Conservation (phyloP, 1,140 invertebrate species). For the Pachyrhynchus sulphureomaculatus region DNA sequence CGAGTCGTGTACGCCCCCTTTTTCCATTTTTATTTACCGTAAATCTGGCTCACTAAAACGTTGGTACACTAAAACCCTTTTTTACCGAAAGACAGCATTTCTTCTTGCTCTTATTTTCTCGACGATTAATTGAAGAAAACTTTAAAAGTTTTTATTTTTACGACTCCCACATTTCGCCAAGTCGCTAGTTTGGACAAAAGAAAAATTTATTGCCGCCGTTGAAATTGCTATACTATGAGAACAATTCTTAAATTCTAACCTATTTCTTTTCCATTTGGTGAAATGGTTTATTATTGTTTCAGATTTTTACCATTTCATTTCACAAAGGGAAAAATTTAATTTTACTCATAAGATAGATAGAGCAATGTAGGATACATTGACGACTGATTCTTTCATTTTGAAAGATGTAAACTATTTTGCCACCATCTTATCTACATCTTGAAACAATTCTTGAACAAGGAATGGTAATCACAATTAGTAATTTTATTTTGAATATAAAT, state of each 20-base stretch:
- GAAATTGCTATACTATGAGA: not conserved
- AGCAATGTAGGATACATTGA: too few species aligned
- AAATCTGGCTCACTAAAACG: not conserved
- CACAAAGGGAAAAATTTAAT: too few species aligned
- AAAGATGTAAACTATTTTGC: too few species aligned
- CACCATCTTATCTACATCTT: too few species aligned
- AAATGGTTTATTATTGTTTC: not conserved
- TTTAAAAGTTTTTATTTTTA: slow-evolving; percentile 17
- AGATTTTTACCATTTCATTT: not conserved
- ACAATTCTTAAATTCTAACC: too few species aligned
- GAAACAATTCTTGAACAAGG: too few species aligned
- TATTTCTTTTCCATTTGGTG: not conserved
- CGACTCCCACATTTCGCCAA: slow-evolving; percentile 3
- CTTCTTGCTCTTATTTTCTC: not conserved
- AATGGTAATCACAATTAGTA: too few species aligned
- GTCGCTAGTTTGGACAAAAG: slow-evolving; percentile 7
- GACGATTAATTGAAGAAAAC: slow-evolving; percentile 6
- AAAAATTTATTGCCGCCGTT: slow-evolving; percentile 4
- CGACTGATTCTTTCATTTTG: too few species aligned
- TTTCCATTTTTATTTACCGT: not conserved
- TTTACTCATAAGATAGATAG: too few species aligned
- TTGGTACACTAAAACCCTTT: slow-evolving; percentile 5
- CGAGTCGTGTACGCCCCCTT: not conserved
- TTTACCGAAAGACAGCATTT: not conserved
- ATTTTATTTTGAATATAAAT: too few species aligned